A percentile compares a stretch with the other conserved stretches of the same genome.
Conservation (phyloP, 2,797 vertebrate genomes). For the Naso thynnoides region DNA sequence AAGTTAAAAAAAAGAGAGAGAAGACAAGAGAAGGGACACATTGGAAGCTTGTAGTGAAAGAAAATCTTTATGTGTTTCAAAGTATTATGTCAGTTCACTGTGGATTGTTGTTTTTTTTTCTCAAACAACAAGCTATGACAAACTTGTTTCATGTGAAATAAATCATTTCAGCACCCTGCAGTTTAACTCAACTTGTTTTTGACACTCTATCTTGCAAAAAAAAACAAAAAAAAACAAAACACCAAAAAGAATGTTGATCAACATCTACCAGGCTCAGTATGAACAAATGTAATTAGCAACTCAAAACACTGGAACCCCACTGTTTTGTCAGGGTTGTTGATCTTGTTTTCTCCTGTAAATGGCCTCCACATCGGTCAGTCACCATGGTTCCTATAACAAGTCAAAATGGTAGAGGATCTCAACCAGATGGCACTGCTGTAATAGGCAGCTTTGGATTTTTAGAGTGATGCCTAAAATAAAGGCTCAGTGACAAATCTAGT, state of each 20-base stretch:
- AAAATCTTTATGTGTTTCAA: constrained; percentile 23
- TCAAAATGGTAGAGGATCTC: constrained; percentile 12
- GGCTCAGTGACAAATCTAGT: neutral
- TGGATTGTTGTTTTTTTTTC: constrained; percentile 52
- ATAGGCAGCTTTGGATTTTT: constrained; percentile 18
- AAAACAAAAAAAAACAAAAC: constrained; percentile 26
- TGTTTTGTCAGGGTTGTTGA: constrained; percentile 33
- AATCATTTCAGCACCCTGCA: constrained; percentile 48
- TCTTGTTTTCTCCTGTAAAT: constrained; percentile 28
- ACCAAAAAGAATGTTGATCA: constrained; percentile 20
- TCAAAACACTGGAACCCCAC: constrained; percentile 31
- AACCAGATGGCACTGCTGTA: constrained; percentile 10
- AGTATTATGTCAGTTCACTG: constrained; percentile 26
- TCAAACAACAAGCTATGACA: constrained; percentile 36
- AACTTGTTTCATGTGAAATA: constrained; percentile 52
- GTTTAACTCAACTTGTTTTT: constrained; percentile 50
- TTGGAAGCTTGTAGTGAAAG: constrained; percentile 1
- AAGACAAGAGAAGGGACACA: neutral
- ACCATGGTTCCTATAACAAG: constrained; percentile 10
- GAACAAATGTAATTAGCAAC: constrained; percentile 44
- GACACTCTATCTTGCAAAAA: constrained; percentile 43
- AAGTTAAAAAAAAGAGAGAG: neutral
- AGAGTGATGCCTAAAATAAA: constrained; percentile 13
- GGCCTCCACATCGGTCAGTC: constrained; percentile 13
- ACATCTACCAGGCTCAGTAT: constrained; percentile 9